Conservation (phyloP, 2,113 vertebrate species). For the Leucoraja erinaceus region DNA sequence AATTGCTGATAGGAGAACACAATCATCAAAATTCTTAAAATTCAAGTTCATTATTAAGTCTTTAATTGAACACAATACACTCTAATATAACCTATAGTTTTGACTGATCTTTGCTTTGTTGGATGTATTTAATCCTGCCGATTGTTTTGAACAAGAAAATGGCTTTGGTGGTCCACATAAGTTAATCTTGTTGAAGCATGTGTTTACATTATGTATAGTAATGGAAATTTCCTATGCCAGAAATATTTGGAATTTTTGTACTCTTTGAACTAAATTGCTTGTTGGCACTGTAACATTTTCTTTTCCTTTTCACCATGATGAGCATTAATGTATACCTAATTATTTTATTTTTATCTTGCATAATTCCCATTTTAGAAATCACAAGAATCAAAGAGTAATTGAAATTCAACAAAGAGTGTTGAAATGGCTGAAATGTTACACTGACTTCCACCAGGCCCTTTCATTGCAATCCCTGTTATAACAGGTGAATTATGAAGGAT, state of each 20-base stretch:
- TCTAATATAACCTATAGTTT: neutral
- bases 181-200: conserved; percentile 42
- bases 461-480: neutral
- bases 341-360: conserved; percentile 39
- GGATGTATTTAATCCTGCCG: neutral
- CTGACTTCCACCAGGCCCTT: neutral
- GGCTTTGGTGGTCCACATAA: conserved; percentile 40
- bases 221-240: conserved; percentile 44
- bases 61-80: neutral
- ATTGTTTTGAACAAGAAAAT: conserved; percentile 26
- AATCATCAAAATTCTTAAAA: neutral
- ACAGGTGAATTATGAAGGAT: conserved; percentile 3
- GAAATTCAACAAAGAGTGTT: neutral
- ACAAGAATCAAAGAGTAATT: neutral
- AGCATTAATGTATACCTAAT: conserved; percentile 40
- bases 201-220: conserved; percentile 49
- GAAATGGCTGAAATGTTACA: neutral
- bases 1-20: conserved; percentile 5
- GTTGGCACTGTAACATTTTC: conserved; percentile 46
- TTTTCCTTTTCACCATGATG: conserved; percentile 43
- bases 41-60: neutral
- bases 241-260: conserved; percentile 45
- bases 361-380: neutral
- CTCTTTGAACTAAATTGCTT: conserved; percentile 47
- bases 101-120: neutral